Base-by-base conservation (phyloP, 2,888 invertebrate genomes). In the Leucania comma region DNA sequence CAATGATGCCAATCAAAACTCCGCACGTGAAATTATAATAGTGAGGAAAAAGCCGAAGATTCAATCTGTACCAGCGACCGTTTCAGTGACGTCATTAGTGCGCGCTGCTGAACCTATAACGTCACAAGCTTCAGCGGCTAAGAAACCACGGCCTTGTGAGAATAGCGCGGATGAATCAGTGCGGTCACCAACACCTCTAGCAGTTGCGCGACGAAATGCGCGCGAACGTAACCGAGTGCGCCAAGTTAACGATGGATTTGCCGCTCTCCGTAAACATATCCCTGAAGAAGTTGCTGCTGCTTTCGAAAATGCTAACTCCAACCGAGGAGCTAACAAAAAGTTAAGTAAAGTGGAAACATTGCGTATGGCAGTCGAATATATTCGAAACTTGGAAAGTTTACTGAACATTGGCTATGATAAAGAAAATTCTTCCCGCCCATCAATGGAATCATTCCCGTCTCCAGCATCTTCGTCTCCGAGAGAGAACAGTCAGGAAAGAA, bases 171-270 rank as follows among this genome's bases (percentile, higher is more conserved):
- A 88, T 85, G 96, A 91, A 81, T 91, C 87, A 68, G 92, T 94
- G 72, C 94, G 95, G 10, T 93, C 97, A 71, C 97, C 98, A 4
- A 97, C 97, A 62, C 98, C 98, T 0, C 97, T 98, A 29, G 98
- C 98, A 0, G 98, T 98, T 10, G 98, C 98, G 0, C 96, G 99
- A 57, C 96, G 99, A 88, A 99, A 99, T 95, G 99, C 99, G 76
- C 97, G 99, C 65, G 99, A 99, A 96, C 96, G 99, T 26, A 99
- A 99, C 93, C 97, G 99, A 74, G 99, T 99, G 14, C 98, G 98
- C 85, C 98, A 98, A 96, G 98, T 98, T 35, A 98, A 98, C 93
- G 98, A 98, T 88, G 99, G 98, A 24, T 99, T 98, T 91, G 98
- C 98, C 0, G 98, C 98, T n/a, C 94, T 99, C 1, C 96, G 98